Evolutionary conservation across 2,888 invertebrate genomes (phyloP).

Genomic region (Kuschelorhynchus macadamiae): DNA sequence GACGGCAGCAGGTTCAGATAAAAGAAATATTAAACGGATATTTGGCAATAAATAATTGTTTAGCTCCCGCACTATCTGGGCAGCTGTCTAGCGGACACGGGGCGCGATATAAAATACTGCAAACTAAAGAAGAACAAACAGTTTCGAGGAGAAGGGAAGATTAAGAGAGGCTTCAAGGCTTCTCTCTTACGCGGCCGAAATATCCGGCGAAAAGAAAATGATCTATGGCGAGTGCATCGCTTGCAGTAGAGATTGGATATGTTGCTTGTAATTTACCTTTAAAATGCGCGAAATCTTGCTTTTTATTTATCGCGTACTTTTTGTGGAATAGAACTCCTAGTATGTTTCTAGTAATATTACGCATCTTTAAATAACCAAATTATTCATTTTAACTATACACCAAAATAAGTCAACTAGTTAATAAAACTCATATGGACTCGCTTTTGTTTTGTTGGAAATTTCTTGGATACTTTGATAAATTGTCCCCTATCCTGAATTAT

Average conservation of each 20-base stretch:
- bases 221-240: constrained; percentile 31
- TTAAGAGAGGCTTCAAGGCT: constrained; percentile 44
- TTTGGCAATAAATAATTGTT: constrained; percentile 37
- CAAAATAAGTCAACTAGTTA: too few species aligned
- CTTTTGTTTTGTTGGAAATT: too few species aligned
- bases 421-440: too few species aligned
- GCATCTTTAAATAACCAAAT: too few species aligned
- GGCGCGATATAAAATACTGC: constrained; percentile 43
- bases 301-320: too few species aligned
- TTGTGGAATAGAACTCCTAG: too few species aligned
- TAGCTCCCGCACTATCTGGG: constrained; percentile 29
- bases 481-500: too few species aligned
- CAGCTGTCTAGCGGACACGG: constrained; percentile 27
- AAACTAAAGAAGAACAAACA: constrained; percentile 43
- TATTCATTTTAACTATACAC: too few species aligned
- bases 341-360: too few species aligned
- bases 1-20: constrained; percentile 7
- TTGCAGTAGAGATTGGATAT: constrained; percentile 12
- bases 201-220: constrained; percentile 37
- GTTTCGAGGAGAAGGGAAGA: constrained; percentile 42
- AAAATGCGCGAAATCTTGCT: constrained; percentile 2
- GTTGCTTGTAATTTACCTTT: constrained; percentile 24
- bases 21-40: constrained; percentile 21
- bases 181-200: constrained; percentile 31
- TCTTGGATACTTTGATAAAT: too few species aligned